Conservation (phyloP, 1,140 invertebrate genomes). For the Hyphantria cunea region DNA sequence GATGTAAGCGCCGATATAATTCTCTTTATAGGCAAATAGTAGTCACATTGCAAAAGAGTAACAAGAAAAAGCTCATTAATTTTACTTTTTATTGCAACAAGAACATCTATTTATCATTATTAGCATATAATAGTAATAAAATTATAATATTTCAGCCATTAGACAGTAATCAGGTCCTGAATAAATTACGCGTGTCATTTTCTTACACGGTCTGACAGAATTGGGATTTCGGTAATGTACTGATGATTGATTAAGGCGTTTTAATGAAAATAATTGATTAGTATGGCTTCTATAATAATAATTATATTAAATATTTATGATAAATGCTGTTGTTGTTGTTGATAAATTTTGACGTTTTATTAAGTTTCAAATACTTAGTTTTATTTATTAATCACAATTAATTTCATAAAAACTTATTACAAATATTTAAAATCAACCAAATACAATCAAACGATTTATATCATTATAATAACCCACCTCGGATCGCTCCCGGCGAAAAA, state of each 20-base stretch:
- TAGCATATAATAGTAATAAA: constrained; percentile 1
- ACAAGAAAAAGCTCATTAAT: background rate
- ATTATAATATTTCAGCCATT: constrained; percentile 1
- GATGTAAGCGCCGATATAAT: too few relatives aligned
- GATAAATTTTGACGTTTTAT: too few relatives aligned
- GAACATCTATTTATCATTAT: background rate
- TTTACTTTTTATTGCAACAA: background rate
- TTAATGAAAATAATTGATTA: background rate
- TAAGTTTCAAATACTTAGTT: too few relatives aligned
- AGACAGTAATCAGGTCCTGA: background rate
- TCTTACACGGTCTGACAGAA: background rate
- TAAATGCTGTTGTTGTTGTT: too few relatives aligned
- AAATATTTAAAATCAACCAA: too few relatives aligned
- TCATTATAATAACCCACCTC: too few relatives aligned
- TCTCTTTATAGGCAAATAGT: too few relatives aligned
- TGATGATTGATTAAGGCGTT: background rate
- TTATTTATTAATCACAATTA: too few relatives aligned
- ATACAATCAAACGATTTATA: too few relatives aligned
- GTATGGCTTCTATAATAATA: background rate
- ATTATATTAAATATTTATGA: too few relatives aligned
- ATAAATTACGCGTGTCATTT: background rate
- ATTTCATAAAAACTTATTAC: too few relatives aligned
- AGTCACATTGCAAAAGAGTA: background rate
- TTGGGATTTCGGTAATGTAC: background rate
- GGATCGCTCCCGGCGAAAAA: too few relatives aligned